A percentile compares a stretch with the other conserved stretches of the same genome.
Evolutionary conservation across 2,888 invertebrate species (phyloP).

Genomic region (Synergus gifuensis): DNA sequence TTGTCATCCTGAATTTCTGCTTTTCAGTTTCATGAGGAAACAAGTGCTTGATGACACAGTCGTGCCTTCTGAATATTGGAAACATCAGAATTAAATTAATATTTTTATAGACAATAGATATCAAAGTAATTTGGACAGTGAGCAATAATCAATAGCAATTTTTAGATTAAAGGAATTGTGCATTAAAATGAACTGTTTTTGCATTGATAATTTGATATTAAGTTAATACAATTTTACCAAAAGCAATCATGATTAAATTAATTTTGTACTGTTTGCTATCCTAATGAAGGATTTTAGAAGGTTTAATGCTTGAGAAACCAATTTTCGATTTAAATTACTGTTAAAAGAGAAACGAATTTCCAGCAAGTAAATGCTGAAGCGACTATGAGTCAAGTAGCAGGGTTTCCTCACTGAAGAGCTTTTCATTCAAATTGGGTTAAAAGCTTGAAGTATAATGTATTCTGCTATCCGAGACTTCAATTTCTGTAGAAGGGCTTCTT

Average conservation of each 20-base stretch:
- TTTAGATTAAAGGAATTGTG: no score
- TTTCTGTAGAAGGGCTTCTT: conserved; percentile 22
- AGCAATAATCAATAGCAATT: no score
- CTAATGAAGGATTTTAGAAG: neutral
- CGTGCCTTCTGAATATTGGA: neutral
- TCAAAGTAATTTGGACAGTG: neutral
- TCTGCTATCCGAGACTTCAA: conserved; percentile 17
- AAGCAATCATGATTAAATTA: no score
- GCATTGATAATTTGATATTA: no score
- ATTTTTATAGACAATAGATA: neutral
- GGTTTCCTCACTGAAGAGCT: conserved; percentile 33
- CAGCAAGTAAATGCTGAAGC: conserved; percentile 22
- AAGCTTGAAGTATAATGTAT: conserved; percentile 15
- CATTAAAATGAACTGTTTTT: no score
- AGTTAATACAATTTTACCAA: no score
- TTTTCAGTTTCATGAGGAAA: conserved; percentile 23
- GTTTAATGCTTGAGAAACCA: neutral
- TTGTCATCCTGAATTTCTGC: conserved; percentile 11
- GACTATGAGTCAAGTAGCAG: conserved; percentile 9
- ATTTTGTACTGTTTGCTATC: no score
- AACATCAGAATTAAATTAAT: no score
- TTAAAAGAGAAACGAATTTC: conserved; percentile 22
- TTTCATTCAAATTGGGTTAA: conserved; percentile 41
- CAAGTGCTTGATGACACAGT: neutral
- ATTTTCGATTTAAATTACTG: neutral